Conservation (phyloP, 2,113 vertebrate species). For the Calyptomena viridis region DNA sequence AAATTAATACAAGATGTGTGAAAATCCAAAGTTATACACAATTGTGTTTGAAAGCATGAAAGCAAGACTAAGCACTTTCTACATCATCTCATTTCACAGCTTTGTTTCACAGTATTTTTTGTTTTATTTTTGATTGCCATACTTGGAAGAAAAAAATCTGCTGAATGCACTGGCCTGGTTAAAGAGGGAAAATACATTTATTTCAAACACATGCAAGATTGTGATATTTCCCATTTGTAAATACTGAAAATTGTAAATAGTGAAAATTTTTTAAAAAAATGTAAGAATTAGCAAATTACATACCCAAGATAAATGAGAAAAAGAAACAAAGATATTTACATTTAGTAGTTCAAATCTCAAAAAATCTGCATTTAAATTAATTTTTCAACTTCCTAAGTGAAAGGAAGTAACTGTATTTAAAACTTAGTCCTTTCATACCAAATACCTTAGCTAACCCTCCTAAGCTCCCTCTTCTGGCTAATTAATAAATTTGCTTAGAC, state of each 20-base stretch:
- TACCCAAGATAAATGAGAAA: neutral
- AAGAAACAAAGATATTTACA: neutral
- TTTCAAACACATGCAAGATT: neutral
- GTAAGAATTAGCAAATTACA: neutral
- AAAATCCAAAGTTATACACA: neutral
- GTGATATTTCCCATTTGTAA: neutral
- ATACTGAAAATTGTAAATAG: neutral
- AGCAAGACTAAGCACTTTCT: neutral
- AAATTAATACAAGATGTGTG: neutral
- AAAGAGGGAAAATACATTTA: neutral
- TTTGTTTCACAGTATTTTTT: neutral
- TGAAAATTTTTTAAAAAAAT: too few species aligned
- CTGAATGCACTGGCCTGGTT: neutral
- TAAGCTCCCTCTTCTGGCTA: constrained; percentile 56
- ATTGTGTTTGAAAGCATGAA: neutral
- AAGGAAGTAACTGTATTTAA: neutral
- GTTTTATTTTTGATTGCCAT: neutral
- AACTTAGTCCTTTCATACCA: neutral
- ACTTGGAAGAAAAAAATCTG: neutral
- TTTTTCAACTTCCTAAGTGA: neutral
- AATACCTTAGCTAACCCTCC: neutral
- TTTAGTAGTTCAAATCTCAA: neutral
- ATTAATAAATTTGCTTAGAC: neutral
- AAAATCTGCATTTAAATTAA: neutral
- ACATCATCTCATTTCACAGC: neutral